phyloP scores from a whole-genome alignment of 2,888 invertebrate species.

The Anodontia alba region DNA sequence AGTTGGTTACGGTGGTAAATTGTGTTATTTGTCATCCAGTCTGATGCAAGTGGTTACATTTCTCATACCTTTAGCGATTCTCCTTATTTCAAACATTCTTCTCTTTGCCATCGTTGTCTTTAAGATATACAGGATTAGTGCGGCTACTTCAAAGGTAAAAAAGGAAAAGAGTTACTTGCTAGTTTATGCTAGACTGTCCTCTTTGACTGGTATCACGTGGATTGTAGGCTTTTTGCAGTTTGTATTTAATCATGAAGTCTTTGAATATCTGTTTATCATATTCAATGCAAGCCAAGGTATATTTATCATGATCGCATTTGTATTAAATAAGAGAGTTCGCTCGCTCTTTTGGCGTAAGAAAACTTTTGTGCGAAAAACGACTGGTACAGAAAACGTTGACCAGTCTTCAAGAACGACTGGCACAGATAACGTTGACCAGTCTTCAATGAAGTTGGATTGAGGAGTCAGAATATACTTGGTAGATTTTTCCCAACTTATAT shows the following conservation, averaged over 20 bases:
- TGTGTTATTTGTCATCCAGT: background rate
- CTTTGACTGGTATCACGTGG: background rate
- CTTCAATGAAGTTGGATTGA: no score
- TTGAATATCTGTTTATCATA: background rate
- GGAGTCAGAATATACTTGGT: no score
- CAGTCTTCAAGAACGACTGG: no score
- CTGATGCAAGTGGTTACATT: background rate
- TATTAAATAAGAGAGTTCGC: background rate
- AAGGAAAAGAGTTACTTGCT: background rate
- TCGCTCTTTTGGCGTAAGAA: background rate
- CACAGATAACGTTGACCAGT: no score
- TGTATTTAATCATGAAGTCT: background rate
- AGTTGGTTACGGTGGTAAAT: background rate
- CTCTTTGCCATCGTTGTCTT: background rate
- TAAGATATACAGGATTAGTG: background rate
- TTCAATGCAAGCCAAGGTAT: background rate
- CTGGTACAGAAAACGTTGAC: no score
- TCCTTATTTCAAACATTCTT: background rate
- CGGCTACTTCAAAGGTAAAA: background rate
- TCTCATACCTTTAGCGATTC: background rate
- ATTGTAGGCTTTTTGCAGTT: background rate
- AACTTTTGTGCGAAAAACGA: no score
- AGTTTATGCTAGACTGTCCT: background rate
- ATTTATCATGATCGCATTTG: background rate
- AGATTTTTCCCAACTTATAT: no score